Evolutionary conservation across 2,888 invertebrate genomes (phyloP).

Genomic region (Dolichomitus sp.): DNA sequence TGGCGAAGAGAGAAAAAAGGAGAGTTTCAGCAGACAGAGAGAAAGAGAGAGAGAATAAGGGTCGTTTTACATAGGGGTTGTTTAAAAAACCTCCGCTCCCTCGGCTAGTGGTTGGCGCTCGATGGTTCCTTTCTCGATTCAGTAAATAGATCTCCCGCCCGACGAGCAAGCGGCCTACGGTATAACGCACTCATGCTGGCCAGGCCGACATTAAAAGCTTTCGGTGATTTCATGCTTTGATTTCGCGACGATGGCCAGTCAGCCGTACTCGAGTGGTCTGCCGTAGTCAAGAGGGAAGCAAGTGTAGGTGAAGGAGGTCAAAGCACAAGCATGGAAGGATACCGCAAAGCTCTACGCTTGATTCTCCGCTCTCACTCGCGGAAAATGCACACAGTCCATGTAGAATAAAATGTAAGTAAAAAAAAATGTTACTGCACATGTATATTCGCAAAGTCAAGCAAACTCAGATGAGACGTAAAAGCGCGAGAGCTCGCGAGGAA

Average conservation of each 20-base stretch:
- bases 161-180: constrained; percentile 18
- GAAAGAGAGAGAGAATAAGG: constrained; percentile 7
- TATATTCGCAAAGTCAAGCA: not conserved
- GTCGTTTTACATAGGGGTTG: constrained; percentile 46
- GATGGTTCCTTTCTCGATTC: constrained; percentile 49
- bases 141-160: constrained; percentile 39
- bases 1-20: constrained; percentile 7
- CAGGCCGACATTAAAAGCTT: constrained; percentile 73
- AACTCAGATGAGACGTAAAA: constrained; percentile 32
- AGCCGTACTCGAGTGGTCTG: constrained; percentile 49
- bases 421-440: constrained; percentile 22
- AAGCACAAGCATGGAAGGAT: constrained; percentile 39
- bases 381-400: not conserved
- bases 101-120: constrained; percentile 5
- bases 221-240: constrained; percentile 75
- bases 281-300: constrained; percentile 53
- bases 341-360: constrained; percentile 18
- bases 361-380: constrained; percentile 16
- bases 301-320: constrained; percentile 32
- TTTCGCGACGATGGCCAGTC: constrained; percentile 63
- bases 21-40: not conserved
- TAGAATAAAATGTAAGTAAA: not conserved
- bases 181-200: constrained; percentile 25
- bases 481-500: constrained; percentile 1
- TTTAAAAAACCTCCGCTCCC: constrained; percentile 41